Evolutionary conservation across 2,888 invertebrate species (phyloP).

Genomic region (Coelopa pilipes): DNA sequence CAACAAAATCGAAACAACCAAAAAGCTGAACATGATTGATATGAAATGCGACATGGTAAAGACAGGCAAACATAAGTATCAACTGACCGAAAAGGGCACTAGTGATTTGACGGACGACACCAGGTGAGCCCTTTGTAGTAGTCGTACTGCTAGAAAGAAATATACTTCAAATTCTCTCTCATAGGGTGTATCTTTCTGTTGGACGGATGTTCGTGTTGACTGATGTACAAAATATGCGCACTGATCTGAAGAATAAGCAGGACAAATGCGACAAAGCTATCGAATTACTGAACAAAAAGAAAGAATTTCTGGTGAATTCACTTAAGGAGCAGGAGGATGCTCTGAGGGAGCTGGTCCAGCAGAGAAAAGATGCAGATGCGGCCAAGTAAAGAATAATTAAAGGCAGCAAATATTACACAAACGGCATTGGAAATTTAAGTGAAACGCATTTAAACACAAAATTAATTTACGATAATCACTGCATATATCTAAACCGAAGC

Average conservation of each 20-base stretch:
- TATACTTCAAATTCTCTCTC: constrained; percentile 17
- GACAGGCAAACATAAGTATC: constrained; percentile 76
- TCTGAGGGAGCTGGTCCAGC: constrained; percentile 81
- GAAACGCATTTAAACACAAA: constrained; percentile 11
- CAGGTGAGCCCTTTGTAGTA: constrained; percentile 51
- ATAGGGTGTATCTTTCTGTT: constrained; percentile 70
- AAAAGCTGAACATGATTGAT: constrained; percentile 80
- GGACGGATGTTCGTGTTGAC: constrained; percentile 84
- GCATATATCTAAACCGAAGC: constrained; percentile 28
- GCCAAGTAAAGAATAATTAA: constrained; percentile 19
- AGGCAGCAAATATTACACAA: constrained; percentile 1
- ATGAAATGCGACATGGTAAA: constrained; percentile 78
- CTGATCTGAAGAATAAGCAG: constrained; percentile 72
- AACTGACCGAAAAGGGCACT: constrained; percentile 73
- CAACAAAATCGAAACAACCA: constrained; percentile 80
- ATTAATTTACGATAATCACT: not conserved
- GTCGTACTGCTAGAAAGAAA: not conserved
- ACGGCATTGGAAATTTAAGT: not conserved
- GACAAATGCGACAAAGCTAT: constrained; percentile 75
- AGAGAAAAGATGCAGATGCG: constrained; percentile 69
- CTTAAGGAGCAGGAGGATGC: constrained; percentile 85
- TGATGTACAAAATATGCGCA: constrained; percentile 72
- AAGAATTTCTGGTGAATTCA: constrained; percentile 78
- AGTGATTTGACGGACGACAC: constrained; percentile 61
- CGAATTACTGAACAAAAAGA: constrained; percentile 76